A percentile compares a stretch with the other conserved stretches of the same genome.
phyloP scores from a whole-genome alignment of 2,113 vertebrate species.

The Rallus limicola region DNA sequence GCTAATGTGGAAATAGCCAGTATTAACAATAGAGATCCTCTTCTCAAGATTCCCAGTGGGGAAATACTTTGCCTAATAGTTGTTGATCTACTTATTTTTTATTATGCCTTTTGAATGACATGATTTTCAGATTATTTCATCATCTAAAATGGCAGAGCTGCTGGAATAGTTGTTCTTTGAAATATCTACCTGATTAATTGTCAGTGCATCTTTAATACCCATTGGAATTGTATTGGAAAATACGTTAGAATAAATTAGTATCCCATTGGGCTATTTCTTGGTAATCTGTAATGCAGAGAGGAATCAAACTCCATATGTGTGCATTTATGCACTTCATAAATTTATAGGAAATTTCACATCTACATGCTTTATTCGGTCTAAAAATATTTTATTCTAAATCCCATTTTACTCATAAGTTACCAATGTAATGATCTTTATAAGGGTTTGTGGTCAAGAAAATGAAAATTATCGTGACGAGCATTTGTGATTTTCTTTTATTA shows the following conservation, averaged over 20 bases:
- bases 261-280: neutral
- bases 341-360: neutral
- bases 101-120: neutral
- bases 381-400: neutral
- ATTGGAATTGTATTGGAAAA: neutral
- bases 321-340: neutral
- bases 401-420: neutral
- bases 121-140: neutral
- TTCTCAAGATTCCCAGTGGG: neutral
- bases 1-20: neutral
- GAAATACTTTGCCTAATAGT: neutral
- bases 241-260: neutral
- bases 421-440: neutral
- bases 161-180: neutral
- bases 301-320: neutral
- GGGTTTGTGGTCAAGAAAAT: neutral
- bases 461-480: neutral
- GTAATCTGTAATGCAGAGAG: neutral
- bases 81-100: neutral
- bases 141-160: neutral
- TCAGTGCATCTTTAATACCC: neutral
- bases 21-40: rapidly evolving
- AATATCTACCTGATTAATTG: neutral
- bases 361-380: neutral
- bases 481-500: conserved; percentile 23